Conservation (phyloP, 1,140 invertebrate genomes). For the Pygmarrhopalites habei region DNA sequence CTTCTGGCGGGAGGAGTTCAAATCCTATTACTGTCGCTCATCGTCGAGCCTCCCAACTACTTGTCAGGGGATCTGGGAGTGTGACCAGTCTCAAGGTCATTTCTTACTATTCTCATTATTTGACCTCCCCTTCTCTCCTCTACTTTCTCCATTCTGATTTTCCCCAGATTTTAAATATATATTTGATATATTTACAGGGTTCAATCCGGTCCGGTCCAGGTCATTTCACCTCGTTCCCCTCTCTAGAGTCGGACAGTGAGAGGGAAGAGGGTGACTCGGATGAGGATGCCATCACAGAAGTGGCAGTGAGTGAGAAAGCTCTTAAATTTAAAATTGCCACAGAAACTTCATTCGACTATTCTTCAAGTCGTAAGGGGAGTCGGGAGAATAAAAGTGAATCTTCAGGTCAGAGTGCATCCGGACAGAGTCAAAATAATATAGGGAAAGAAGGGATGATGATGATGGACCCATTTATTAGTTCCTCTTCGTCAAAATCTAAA, state of each 20-base stretch:
- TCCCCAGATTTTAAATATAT: too few relatives aligned
- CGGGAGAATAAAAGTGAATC: slow-evolving; percentile 43
- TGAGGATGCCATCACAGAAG: slow-evolving; percentile 63
- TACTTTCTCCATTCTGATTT: too few relatives aligned
- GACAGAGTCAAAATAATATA: background rate
- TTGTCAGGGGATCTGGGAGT: slow-evolving; percentile 13
- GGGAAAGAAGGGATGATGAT: too few relatives aligned
- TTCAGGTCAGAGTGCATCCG: slow-evolving; percentile 24
- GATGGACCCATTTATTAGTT: too few relatives aligned
- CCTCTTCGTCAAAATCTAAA: too few relatives aligned
- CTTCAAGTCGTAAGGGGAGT: slow-evolving; percentile 50
- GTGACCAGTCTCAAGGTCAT: slow-evolving; percentile 6
- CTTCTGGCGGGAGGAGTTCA: background rate
- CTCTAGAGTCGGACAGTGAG: slow-evolving; percentile 32
- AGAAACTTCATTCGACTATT: slow-evolving; percentile 47
- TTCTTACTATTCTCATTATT: too few relatives aligned
- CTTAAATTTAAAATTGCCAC: slow-evolving; percentile 56
- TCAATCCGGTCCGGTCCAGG: slow-evolving; percentile 15
- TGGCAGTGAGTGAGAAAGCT: slow-evolving; percentile 66
- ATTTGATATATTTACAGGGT: too few relatives aligned
- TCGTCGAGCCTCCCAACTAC: slow-evolving; percentile 22
- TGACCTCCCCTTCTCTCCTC: background rate
- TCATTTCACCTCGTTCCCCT: slow-evolving; percentile 28
- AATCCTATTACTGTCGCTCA: slow-evolving; percentile 15
- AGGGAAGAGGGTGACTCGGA: slow-evolving; percentile 44